A percentile compares a stretch with the other conserved stretches of the same genome.
These are phyloP conservation scores for Acanthaster planci DNA, from an alignment of 35 echinoderm and acorn worm genomes.

Conservation along the genomic window DNA sequence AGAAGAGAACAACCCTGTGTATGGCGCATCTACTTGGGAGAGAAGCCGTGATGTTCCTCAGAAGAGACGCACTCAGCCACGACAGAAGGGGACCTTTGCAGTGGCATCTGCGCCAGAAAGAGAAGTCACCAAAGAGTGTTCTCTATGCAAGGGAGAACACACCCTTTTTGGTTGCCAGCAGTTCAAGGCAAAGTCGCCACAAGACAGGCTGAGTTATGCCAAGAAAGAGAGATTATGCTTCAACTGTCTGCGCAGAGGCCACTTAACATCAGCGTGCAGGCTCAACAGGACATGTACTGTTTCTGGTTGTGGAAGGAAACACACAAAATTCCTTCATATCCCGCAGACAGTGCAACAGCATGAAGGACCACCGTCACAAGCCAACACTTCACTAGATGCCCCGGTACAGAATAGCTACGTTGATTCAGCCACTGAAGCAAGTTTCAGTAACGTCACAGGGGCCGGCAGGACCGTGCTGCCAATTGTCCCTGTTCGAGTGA, in stretches of 20 bases:
- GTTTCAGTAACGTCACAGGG: constrained; percentile 28
- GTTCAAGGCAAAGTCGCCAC: constrained; percentile 23
- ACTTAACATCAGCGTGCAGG: constrained; percentile 44
- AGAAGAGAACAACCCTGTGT: constrained; percentile 46
- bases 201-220: constrained; percentile 19
- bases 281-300: constrained; percentile 46
- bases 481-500: constrained; percentile 44
- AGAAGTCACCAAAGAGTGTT: background rate
- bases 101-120: background rate
- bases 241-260: constrained; percentile 58
- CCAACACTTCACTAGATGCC: background rate
- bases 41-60: background rate
- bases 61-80: background rate
- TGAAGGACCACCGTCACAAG: constrained; percentile 22
- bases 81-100: background rate
- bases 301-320: constrained; percentile 37
- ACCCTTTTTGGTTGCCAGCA: background rate
- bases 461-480: constrained; percentile 51
- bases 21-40: background rate
- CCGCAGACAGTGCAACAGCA: background rate
- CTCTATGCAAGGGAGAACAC: constrained; percentile 29
- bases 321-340: constrained; percentile 59
- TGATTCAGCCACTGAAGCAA: background rate
- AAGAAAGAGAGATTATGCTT: constrained; percentile 39
- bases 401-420: background rate